A percentile compares a stretch with the other conserved stretches of the same genome.
These are phyloP conservation scores for Amphimallon solstitiale DNA, from an alignment of 2,888 invertebrate species.

Conservation along the genomic window DNA sequence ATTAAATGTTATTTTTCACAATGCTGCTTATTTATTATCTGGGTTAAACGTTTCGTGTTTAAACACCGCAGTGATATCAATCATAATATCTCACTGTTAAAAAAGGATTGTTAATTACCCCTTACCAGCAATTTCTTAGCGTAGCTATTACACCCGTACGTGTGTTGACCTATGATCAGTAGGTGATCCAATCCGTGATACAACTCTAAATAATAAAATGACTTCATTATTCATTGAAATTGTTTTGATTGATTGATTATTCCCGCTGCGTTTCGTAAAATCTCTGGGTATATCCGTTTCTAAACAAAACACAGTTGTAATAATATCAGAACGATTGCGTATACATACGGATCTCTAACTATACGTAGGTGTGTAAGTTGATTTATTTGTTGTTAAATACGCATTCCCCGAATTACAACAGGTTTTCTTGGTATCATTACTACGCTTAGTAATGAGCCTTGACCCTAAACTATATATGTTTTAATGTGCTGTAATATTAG, in stretches of 20 bases:
- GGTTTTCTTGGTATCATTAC: no score
- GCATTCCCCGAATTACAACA: no score
- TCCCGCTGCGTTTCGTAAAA: not conserved
- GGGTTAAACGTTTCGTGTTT: slow-evolving; percentile 37
- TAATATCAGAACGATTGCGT: not conserved
- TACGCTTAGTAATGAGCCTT: no score
- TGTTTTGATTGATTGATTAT: slow-evolving; percentile 26
- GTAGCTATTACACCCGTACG: not conserved
- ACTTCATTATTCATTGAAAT: slow-evolving; percentile 28
- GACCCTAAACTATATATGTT: no score
- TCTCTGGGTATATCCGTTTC: slow-evolving; percentile 5
- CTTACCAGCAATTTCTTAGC: slow-evolving; percentile 7
- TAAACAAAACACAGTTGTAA: not conserved
- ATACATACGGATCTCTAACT: slow-evolving; percentile 16
- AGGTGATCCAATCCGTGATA: not conserved
- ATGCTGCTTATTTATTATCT: slow-evolving; percentile 39
- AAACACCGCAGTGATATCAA: slow-evolving; percentile 34
- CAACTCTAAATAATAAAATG: slow-evolving; percentile 12
- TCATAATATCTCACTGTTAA: slow-evolving; percentile 36
- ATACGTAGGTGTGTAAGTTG: not conserved
- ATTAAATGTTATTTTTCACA: slow-evolving; percentile 36
- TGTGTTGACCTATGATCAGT: slow-evolving; percentile 15
- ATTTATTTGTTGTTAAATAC: slow-evolving; percentile 2
- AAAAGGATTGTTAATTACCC: slow-evolving; percentile 38
- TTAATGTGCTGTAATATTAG: no score